Evolutionary conservation across 1,140 invertebrate genomes (phyloP).

Genomic region (Diploscapter pachys): DNA sequence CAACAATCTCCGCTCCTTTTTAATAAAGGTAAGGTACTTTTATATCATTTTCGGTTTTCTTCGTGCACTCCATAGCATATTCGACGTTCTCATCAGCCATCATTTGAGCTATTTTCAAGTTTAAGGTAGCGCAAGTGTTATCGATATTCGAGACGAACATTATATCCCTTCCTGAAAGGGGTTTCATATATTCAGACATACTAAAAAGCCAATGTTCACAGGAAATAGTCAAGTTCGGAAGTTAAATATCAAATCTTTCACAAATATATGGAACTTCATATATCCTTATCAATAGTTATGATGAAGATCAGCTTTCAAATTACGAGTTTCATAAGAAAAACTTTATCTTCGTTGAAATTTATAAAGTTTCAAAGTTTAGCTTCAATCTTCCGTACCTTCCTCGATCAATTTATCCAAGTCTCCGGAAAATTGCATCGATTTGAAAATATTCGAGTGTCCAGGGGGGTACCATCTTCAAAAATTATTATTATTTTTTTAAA

Average conservation of each 20-base stretch:
- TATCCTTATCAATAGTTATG: no score
- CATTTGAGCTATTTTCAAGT: conserved; percentile 68
- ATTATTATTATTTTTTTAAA: background rate
- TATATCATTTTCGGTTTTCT: conserved; percentile 96
- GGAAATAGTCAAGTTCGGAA: no score
- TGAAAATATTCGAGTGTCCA: conserved; percentile 98
- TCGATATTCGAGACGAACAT: conserved; percentile 99
- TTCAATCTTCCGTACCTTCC: conserved; percentile 59
- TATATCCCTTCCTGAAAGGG: conserved; percentile 67
- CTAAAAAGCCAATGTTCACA: no score
- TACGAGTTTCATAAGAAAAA: no score
- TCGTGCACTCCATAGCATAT: conserved; percentile 99
- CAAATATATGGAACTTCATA: no score
- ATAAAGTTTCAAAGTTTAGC: no score
- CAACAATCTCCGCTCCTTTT: background rate
- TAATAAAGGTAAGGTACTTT: conserved; percentile 68
- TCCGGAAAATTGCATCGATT: conserved; percentile 88
- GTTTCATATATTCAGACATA: no score
- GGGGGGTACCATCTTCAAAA: conserved; percentile 83
- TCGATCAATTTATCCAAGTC: conserved; percentile 81
- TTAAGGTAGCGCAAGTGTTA: conserved; percentile 94
- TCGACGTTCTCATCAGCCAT: conserved; percentile 63
- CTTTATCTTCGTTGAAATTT: no score
- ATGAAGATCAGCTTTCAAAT: no score
- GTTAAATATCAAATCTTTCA: no score